Conservation (phyloP, 2,888 invertebrate species). For the Smittia sp. region DNA sequence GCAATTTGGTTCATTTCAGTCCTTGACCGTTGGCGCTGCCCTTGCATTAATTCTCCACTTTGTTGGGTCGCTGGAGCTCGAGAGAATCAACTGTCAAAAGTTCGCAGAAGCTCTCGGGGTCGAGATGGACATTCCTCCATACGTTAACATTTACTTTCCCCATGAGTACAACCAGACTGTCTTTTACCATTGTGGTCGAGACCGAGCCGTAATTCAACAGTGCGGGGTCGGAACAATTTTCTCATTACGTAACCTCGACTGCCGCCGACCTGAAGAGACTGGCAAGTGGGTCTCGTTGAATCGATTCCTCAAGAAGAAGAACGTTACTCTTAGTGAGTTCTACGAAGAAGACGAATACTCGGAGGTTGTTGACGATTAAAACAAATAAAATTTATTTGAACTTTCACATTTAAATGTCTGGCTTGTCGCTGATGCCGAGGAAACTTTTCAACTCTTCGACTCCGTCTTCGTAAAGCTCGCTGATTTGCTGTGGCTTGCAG, state of each 20-base stretch:
- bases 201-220: neutral
- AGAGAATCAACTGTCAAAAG: neutral
- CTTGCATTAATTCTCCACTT: no score
- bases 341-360: neutral
- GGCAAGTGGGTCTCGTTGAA: neutral
- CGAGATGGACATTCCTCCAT: neutral
- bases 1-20: no score
- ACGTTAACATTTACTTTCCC: neutral
- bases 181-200: neutral
- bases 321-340: neutral
- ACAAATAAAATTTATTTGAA: neutral
- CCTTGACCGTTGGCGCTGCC: no score
- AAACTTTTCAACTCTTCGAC: neutral
- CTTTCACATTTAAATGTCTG: neutral
- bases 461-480: constrained; percentile 9
- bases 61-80: neutral
- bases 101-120: neutral
- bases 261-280: neutral
- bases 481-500: neutral
- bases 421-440: neutral
- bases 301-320: neutral
- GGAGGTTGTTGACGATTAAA: neutral
- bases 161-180: neutral
- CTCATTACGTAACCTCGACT: neutral
- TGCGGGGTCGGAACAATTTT: constrained; percentile 4